Percentiles rank a stretch among this genome's conserved stretches.
Evolutionary conservation across 2,888 invertebrate genomes (phyloP).

Genomic region (Shargacucullia verbasci): DNA sequence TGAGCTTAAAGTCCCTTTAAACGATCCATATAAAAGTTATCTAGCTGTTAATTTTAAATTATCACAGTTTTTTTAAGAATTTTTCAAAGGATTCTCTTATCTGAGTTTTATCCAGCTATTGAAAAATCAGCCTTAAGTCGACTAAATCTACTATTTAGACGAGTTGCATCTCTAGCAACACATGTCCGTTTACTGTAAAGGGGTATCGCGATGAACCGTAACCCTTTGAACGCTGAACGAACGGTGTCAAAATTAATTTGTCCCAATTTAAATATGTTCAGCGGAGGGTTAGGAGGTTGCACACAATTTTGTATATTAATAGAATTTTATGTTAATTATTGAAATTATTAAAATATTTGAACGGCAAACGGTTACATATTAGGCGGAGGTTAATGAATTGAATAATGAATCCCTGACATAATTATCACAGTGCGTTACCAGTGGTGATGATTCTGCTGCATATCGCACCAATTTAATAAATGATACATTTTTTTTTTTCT

Average conservation of each 20-base stretch:
- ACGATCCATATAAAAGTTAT: no score
- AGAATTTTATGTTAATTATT: constrained; percentile 45
- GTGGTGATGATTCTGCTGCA: no score
- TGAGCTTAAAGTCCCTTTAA: no score
- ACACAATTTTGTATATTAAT: constrained; percentile 46
- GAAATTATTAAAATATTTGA: constrained; percentile 28
- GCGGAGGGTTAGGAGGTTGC: constrained; percentile 33
- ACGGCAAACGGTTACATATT: neutral
- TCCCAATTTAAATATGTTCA: constrained; percentile 47
- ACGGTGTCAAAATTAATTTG: constrained; percentile 55
- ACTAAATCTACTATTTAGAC: constrained; percentile 15
- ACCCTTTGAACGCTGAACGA: constrained; percentile 39
- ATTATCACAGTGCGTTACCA: no score
- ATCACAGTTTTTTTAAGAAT: no score
- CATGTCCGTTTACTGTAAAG: constrained; percentile 33
- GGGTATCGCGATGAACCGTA: constrained; percentile 42
- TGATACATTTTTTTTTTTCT: no score
- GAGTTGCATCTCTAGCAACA: constrained; percentile 31
- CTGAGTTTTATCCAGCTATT: no score
- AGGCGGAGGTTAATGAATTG: no score
- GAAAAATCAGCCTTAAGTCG: neutral
- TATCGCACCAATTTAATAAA: no score
- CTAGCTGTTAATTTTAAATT: no score
- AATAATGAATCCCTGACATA: no score
- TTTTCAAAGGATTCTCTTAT: no score